Base-by-base conservation (phyloP, 1,140 invertebrate genomes). In the silkworm (Bombyx mori) region DNA sequence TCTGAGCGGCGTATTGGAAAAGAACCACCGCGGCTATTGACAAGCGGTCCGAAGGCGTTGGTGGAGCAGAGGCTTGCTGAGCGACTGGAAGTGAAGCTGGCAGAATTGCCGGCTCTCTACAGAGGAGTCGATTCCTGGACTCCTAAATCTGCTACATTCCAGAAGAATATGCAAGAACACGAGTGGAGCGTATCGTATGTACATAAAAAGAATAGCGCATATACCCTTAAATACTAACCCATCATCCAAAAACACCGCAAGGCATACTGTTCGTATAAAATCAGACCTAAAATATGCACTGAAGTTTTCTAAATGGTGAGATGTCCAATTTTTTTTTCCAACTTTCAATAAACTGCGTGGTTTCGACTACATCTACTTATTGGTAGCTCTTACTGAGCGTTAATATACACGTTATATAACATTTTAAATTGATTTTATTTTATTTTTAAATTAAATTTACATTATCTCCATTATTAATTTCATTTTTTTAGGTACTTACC, bases 121-220 rank as follows among this genome's bases (percentile, higher is more conserved):
- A 88, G 91, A 57, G 89, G 90, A 59, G 86, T 92, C 69, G 82
- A 85, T 62, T 89, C 89, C 53, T 92, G 91, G 91, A 91, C 91
- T 71, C 89, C 89, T 66, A 92, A 92, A 83, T 92, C 88, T 9
- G 77, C 80, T 65, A 81, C 82, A 55, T 89, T 89, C 77, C 84
- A 82, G 78, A 86, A 86, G 78, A 87, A 79, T 69, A 87, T 89
- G 78, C 82, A 80, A 55, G 86, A 89, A 56, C 88, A 89, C 79
- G 88, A 89, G 75, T 89, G 85, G 84, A 89, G 88, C 72, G 81
- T 88, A 72, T 88, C 86, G 88, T 89, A 89, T 77, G 88, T 89
- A 86, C 69, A 57, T 55, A n/a, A 58, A 48, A 35, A 35, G 26
- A 18, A 35, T 35, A 35, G 26, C 26, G 26, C 2, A 35, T 35